These are phyloP conservation scores for Amphiura filiformis DNA, from an alignment of 35 echinoderm and acorn worm genomes.

Conservation along the genomic window DNA sequence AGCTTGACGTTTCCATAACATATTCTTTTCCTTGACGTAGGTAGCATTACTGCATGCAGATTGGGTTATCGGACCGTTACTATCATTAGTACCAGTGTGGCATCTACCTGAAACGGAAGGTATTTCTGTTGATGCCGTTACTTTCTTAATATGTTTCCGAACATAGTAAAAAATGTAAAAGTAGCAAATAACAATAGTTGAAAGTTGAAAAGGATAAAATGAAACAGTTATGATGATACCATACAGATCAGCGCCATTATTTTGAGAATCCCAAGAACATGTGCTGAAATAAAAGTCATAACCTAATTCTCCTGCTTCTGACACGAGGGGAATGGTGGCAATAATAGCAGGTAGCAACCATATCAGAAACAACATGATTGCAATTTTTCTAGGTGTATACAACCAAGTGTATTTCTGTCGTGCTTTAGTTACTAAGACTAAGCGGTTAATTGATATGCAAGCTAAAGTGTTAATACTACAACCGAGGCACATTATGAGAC, in stretches of 20 bases:
- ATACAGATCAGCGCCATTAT: constrained; percentile 34
- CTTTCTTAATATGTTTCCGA: constrained; percentile 36
- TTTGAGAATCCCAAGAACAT: constrained; percentile 69
- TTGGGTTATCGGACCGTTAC: too few species aligned
- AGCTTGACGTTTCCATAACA: too few species aligned
- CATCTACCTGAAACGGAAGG: too few species aligned
- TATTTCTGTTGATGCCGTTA: constrained; percentile 4
- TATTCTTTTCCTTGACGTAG: too few species aligned
- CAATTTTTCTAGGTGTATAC: neutral
- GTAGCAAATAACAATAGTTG: constrained; percentile 53
- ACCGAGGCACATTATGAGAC: neutral
- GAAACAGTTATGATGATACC: constrained; percentile 45
- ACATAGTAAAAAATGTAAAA: constrained; percentile 64
- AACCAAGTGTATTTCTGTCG: neutral
- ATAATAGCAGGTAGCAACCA: constrained; percentile 34
- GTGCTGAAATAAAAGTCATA: constrained; percentile 58
- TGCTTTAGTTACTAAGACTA: neutral
- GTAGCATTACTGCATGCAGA: too few species aligned
- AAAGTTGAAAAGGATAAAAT: constrained; percentile 72
- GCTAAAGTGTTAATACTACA: neutral
- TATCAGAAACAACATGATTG: neutral
- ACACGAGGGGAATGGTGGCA: constrained; percentile 12
- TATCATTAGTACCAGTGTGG: too few species aligned
- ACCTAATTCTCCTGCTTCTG: constrained; percentile 1
- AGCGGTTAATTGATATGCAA: neutral